A percentile compares a stretch with the other conserved stretches of the same genome.
These are phyloP conservation scores for Himalopsyche kuldschensis DNA, from an alignment of 2,888 invertebrate genomes.

Conservation along the genomic window DNA sequence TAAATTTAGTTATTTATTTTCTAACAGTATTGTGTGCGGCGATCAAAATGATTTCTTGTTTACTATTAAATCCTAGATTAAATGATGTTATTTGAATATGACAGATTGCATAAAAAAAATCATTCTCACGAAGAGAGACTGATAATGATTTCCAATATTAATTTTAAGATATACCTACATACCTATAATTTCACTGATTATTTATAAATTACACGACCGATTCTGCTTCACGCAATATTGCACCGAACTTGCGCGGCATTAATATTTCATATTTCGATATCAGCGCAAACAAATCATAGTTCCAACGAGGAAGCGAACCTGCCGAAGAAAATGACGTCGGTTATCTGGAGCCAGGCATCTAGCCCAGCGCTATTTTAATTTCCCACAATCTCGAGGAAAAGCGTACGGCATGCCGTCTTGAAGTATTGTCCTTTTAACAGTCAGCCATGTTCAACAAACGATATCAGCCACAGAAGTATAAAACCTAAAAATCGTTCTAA, in stretches of 20 bases:
- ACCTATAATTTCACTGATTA: too few species aligned
- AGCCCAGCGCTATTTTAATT: background rate
- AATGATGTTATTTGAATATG: too few species aligned
- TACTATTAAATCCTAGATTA: too few species aligned
- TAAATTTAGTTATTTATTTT: too few species aligned
- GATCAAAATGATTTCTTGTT: too few species aligned
- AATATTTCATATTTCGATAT: background rate
- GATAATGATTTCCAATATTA: too few species aligned
- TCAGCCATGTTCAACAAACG: background rate
- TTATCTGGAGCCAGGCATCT: background rate
- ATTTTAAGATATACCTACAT: too few species aligned
- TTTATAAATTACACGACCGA: too few species aligned
- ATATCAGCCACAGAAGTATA: background rate
- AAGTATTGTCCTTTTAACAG: background rate
- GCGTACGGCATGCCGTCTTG: background rate
- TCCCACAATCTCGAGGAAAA: background rate
- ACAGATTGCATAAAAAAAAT: too few species aligned
- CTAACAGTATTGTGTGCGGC: too few species aligned
- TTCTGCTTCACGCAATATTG: background rate
- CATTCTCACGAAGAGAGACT: too few species aligned
- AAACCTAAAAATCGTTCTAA: background rate
- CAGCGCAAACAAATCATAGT: background rate
- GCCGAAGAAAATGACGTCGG: background rate
- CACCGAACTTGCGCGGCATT: background rate
- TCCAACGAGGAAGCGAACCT: background rate